Evolutionary conservation across 2,888 invertebrate species (phyloP), one percentile per base, ranked within the genome.

Genomic region (Tanytarsus gracilentus): DNA sequence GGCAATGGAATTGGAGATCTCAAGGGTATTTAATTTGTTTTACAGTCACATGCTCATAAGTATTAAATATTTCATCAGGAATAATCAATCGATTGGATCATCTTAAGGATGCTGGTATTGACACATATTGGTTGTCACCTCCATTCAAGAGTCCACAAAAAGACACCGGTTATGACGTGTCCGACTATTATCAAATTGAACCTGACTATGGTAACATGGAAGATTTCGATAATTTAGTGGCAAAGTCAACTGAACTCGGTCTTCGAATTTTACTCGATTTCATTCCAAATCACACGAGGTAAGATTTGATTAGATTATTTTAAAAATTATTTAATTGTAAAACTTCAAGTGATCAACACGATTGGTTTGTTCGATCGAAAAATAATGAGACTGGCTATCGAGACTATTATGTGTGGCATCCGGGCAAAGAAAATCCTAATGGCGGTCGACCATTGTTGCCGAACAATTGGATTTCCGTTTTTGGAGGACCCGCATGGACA

Each of bases 101-200:
- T 66, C 67, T 87, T 3, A 71, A 72, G 1, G 77, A 81, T 5
- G 69, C 81, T 0, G 83, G 83, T 0, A 75, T 83, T 0, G 78
- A 77, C 2, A 80, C 82, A 0, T 71, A 87, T 33, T 85, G 86
- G 84, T 64, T 88, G 33, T 85, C 83, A 1, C 86, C 88, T 0
- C 81, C 88, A 62, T 85, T 77, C 72, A 72, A 76, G 44, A 81
- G 81, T 6, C 81, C 83, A 0, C 79, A 79, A 75, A 71, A 69
- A 1, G 83, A 84, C 66, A 79, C 79, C 65, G 83, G 83, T 1
- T 83, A 84, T 66, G 84, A 84, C 66, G 75, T 83, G 23, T 67
- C 77, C 2, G 75, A 82, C 66, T 81, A 76, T 66, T 76, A 70
- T 1, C 73, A 73, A 26, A 71, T 83, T 39, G 76, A 81, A 62